These are phyloP conservation scores for Scolanthus callimorphus DNA, from an alignment of 92 coral and sea anemone species.

Conservation along the genomic window DNA sequence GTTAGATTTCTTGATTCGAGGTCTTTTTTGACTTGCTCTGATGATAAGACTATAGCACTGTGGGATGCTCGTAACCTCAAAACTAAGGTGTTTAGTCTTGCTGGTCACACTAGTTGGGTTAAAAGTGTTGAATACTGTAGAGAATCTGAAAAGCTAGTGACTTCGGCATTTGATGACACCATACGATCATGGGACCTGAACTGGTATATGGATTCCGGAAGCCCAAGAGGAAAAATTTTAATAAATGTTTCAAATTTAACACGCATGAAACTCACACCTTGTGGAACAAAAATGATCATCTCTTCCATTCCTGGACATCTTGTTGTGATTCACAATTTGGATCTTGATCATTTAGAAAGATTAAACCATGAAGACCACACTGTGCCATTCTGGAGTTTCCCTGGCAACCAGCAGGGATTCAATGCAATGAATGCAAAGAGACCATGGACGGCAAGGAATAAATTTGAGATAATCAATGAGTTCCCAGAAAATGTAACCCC, in stretches of 20 bases:
- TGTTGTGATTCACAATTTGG: constrained; percentile 70
- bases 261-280: constrained; percentile 84
- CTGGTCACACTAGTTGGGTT: constrained; percentile 91
- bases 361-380: constrained; percentile 31
- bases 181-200: constrained; percentile 86
- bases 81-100: constrained; percentile 40
- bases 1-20: constrained; percentile 82
- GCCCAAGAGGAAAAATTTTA: constrained; percentile 24
- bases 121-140: constrained; percentile 81
- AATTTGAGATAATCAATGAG: constrained; percentile 62
- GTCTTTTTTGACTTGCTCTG: constrained; percentile 89
- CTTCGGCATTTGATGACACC: constrained; percentile 94
- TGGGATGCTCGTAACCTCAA: constrained; percentile 91
- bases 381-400: constrained; percentile 35
- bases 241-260: constrained; percentile 55
- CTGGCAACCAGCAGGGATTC: constrained; percentile 11
- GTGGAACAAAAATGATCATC: constrained; percentile 71
- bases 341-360: constrained; percentile 52
- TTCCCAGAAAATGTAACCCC: constrained; percentile 71
- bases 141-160: constrained; percentile 57
- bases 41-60: constrained; percentile 80
- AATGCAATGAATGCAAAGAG: constrained; percentile 1
- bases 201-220: constrained; percentile 42
- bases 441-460: constrained; percentile 48
- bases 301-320: constrained; percentile 77